Evolutionary conservation across 2,113 vertebrate species (phyloP), one percentile per base, ranked within the genome.

Genomic region (Oryzias celebensis): DNA sequence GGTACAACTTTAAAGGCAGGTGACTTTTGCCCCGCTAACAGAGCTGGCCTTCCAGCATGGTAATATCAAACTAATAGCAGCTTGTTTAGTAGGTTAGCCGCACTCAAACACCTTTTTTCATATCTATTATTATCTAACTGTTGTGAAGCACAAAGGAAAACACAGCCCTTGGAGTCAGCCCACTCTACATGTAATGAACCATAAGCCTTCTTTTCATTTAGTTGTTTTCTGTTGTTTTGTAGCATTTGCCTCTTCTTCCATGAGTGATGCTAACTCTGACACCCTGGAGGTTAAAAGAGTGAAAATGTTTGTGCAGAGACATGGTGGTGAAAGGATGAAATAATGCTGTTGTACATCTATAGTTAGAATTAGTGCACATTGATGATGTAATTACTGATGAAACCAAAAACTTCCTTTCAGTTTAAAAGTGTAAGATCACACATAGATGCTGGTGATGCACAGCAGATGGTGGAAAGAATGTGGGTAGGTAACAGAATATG

Each of bases 51-150:
- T 84, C 56, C 71, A 70, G 71, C 86, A 82, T 87, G 71, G 84
- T 85, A 87, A 87, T 94, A 85, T 90, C 86, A 91, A 93, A 87
- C 73, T 93, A 91, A 93, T 92, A 84, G 87, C 58, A 65, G 55
- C 80, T 84, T 89, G 80, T 87, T 91, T 83, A 87, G 85, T 75
- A 70, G 62, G 69, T 86, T 89, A 86, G 72, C 77, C 86, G 42
- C 61, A 66, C 58, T 62, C 47, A 71, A 54, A 72, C 60, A 77
- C 72, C 44, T 52, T 73, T 91, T 79, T 94, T 93, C 90, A 89
- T 80, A 90, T 87, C 91, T 92, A 91, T 93, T 94, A 94, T 93
- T 92, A 94, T 93, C 20, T 87, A 85, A 90, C 82, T 86, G 76
- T 88, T 90, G 66, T 90, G 91, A 92, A 94, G 80, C 73, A 87